Evolutionary conservation across 2,888 invertebrate species (phyloP).

Genomic region (Orthonychiurus folsomi): DNA sequence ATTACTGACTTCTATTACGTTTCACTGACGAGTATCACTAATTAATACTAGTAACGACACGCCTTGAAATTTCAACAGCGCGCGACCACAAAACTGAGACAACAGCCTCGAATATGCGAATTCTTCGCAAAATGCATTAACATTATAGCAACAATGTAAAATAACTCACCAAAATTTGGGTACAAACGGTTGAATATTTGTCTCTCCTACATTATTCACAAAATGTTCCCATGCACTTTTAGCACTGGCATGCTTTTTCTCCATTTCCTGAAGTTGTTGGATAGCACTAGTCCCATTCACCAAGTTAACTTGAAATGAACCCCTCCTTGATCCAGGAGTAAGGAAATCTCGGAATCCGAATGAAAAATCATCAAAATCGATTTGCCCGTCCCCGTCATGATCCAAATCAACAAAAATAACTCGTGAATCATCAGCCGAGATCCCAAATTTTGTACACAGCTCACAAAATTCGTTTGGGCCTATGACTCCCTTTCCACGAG

Average conservation of each 20-base stretch:
- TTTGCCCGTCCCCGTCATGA: constrained; percentile 49
- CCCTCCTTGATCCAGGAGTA: constrained; percentile 40
- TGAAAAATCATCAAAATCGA: constrained; percentile 49
- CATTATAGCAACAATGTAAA: too few species aligned
- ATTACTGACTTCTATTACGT: too few species aligned
- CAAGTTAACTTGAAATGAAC: constrained; percentile 36
- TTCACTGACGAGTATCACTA: too few species aligned
- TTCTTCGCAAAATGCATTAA: too few species aligned
- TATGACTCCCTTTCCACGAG: constrained; percentile 45
- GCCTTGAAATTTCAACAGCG: too few species aligned
- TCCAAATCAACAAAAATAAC: constrained; percentile 49
- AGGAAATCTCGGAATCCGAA: constrained; percentile 47
- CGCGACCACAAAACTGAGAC: too few species aligned
- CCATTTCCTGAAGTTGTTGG: constrained; percentile 34
- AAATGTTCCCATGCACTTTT: constrained; percentile 43
- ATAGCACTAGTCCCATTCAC: constrained; percentile 16
- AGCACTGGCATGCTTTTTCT: constrained; percentile 41
- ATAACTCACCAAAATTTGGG: constrained; percentile 22
- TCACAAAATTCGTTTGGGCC: constrained; percentile 47
- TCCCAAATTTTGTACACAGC: constrained; percentile 47
- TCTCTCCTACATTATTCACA: constrained; percentile 42
- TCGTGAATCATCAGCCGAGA: constrained; percentile 45
- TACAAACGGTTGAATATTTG: constrained; percentile 41
- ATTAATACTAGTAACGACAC: too few species aligned
- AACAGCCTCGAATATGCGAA: too few species aligned